These are phyloP conservation scores for Tiliacea aurago DNA, from an alignment of 2,888 invertebrate species.

Conservation along the genomic window DNA sequence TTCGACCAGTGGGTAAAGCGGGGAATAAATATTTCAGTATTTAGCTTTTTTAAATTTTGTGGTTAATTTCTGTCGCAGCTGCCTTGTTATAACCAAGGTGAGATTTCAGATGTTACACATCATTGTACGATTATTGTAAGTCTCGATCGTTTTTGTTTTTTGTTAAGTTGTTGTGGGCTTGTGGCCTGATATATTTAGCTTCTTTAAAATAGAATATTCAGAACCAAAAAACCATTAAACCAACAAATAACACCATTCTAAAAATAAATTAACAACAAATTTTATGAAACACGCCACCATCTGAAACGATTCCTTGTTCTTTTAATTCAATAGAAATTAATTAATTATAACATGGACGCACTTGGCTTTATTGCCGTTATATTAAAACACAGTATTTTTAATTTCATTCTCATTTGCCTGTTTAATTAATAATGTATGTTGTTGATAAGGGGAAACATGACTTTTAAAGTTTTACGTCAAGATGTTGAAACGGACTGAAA, in stretches of 20 bases:
- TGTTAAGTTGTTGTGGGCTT: too few relatives aligned
- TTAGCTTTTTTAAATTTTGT: too few relatives aligned
- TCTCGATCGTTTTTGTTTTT: too few relatives aligned
- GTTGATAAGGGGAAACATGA: slow-evolving; percentile 16
- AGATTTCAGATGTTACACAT: too few relatives aligned
- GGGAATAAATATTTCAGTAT: too few relatives aligned
- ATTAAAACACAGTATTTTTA: slow-evolving; percentile 37
- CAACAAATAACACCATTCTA: slow-evolving; percentile 1
- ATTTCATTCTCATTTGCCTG: slow-evolving; percentile 45
- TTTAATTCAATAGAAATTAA: slow-evolving; percentile 49
- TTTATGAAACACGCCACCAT: slow-evolving; percentile 24
- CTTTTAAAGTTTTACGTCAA: slow-evolving; percentile 2
- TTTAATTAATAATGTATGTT: slow-evolving; percentile 41
- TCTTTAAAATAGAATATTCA: background rate
- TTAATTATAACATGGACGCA: slow-evolving; percentile 41
- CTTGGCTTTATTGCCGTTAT: slow-evolving; percentile 7
- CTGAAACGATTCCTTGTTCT: slow-evolving; percentile 32
- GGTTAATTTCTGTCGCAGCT: too few relatives aligned
- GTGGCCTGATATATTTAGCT: background rate
- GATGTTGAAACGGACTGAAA: background rate
- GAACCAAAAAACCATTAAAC: slow-evolving; percentile 8
- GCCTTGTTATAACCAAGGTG: too few relatives aligned
- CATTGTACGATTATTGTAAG: too few relatives aligned
- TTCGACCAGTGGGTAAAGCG: too few relatives aligned
- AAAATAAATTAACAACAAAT: slow-evolving; percentile 24